These are phyloP conservation scores for Urocolius indicus DNA, from an alignment of 2,113 vertebrate genomes.

Conservation along the genomic window DNA sequence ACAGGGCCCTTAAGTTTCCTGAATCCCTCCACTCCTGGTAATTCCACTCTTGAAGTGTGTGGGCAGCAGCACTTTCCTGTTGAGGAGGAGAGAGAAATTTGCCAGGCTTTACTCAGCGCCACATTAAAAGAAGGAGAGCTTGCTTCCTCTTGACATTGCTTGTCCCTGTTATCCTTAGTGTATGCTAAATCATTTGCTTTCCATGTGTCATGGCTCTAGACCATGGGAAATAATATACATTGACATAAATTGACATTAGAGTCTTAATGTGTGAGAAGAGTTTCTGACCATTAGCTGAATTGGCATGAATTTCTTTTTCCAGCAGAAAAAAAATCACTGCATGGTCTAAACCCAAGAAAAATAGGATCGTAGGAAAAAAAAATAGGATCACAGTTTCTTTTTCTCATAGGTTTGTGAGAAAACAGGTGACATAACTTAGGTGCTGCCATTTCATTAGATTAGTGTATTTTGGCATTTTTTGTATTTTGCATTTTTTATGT, in stretches of 20 bases:
- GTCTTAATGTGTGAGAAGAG: not conserved
- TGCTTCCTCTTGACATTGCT: not conserved
- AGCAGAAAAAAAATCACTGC: not conserved
- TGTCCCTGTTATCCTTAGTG: not conserved
- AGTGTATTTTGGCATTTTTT: not conserved
- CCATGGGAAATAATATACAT: not conserved
- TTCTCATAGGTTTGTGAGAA: not conserved
- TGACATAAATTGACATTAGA: not conserved
- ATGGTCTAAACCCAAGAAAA: not conserved
- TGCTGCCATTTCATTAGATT: not conserved
- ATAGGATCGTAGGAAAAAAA: not conserved
- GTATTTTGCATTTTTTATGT: not conserved
- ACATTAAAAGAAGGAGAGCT: not conserved
- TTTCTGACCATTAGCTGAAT: not conserved
- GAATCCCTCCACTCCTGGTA: not conserved
- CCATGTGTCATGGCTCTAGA: not conserved
- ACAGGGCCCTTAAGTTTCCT: not conserved
- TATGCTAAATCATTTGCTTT: not conserved
- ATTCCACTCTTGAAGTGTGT: not conserved
- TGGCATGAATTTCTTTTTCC: not conserved
- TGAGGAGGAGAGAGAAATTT: conserved; percentile 2
- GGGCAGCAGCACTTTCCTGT: not conserved
- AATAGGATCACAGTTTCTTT: not conserved
- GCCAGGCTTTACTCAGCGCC: not conserved
- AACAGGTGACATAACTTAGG: not conserved